A percentile compares a stretch with the other conserved stretches of the same genome.
Conservation (phyloP, 2,113 vertebrate genomes). For the Cololabis saira region DNA sequence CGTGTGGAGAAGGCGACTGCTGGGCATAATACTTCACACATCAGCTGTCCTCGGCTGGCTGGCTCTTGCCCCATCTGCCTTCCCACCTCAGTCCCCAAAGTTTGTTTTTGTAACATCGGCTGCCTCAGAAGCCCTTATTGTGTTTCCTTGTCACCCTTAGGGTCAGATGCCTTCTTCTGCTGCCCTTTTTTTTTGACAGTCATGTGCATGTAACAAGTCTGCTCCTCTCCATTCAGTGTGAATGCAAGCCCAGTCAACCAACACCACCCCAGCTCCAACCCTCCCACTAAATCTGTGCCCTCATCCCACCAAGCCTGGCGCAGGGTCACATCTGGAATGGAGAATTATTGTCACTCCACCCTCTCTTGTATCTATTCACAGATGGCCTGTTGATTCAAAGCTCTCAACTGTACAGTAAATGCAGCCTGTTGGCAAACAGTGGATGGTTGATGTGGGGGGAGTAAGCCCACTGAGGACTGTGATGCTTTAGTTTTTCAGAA, state of each 20-base stretch:
- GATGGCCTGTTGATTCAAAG: constrained; percentile 76
- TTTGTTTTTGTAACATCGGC: constrained; percentile 63
- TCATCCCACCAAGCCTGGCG: constrained; percentile 73
- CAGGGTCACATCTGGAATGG: constrained; percentile 91
- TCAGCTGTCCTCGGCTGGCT: constrained; percentile 75
- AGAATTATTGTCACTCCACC: constrained; percentile 82
- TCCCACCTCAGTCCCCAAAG: constrained; percentile 52
- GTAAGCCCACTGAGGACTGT: constrained; percentile 22
- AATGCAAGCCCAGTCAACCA: constrained; percentile 25
- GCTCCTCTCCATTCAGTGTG: constrained; percentile 23
- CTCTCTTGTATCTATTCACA: constrained; percentile 62
- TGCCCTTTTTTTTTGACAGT: constrained; percentile 46
- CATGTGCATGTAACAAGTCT: constrained; percentile 40
- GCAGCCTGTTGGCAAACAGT: constrained; percentile 49
- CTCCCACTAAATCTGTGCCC: constrained; percentile 46
- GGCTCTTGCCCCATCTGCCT: constrained; percentile 66
- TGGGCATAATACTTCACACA: constrained; percentile 79
- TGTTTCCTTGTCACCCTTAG: constrained; percentile 38
- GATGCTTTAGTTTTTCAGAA: constrained; percentile 79
- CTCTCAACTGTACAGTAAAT: constrained; percentile 77
- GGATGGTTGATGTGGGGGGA: constrained; percentile 33
- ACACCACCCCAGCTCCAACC: constrained; percentile 28
- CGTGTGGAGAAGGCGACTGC: constrained; percentile 67
- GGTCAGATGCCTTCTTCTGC: constrained; percentile 35
- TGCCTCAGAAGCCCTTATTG: constrained; percentile 44